phyloP scores from a whole-genome alignment of 1,140 invertebrate species.

The Asobara japonica region DNA sequence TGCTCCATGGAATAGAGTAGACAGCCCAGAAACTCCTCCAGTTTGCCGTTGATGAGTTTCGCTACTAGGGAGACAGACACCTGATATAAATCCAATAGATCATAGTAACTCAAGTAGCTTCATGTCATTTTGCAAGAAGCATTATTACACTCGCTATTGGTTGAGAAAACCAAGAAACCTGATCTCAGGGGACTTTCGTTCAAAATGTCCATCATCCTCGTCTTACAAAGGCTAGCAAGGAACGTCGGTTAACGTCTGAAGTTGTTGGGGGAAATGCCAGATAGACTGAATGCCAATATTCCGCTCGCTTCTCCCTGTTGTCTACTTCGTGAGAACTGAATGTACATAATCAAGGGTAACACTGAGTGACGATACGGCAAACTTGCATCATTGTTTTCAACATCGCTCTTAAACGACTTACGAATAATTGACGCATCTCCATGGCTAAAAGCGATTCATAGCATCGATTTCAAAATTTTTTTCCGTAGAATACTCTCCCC shows the following conservation, averaged over 20 bases:
- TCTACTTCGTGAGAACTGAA: constrained; percentile 69
- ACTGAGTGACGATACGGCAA: constrained; percentile 67
- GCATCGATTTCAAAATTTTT: no score
- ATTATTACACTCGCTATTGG: background rate
- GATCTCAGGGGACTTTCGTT: background rate
- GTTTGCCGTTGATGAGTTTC: constrained; percentile 45
- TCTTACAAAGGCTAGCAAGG: background rate
- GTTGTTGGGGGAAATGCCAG: background rate
- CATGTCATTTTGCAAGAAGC: background rate
- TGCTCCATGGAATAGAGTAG: constrained; percentile 64
- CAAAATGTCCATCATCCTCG: background rate
- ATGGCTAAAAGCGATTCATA: no score
- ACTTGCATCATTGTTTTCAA: constrained; percentile 65
- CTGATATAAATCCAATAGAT: constrained; percentile 54
- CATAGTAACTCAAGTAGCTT: background rate
- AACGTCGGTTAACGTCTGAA: background rate
- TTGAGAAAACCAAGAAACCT: background rate
- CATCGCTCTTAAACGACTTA: no score
- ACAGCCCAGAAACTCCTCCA: constrained; percentile 68
- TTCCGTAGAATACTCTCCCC: no score
- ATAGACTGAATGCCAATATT: constrained; percentile 13
- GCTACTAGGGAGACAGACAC: constrained; percentile 74
- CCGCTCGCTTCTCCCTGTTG: constrained; percentile 64
- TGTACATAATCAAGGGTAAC: constrained; percentile 68
- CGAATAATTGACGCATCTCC: no score